Evolutionary conservation across 2,888 invertebrate species (phyloP).

Genomic region (Octonoba sinensis): DNA sequence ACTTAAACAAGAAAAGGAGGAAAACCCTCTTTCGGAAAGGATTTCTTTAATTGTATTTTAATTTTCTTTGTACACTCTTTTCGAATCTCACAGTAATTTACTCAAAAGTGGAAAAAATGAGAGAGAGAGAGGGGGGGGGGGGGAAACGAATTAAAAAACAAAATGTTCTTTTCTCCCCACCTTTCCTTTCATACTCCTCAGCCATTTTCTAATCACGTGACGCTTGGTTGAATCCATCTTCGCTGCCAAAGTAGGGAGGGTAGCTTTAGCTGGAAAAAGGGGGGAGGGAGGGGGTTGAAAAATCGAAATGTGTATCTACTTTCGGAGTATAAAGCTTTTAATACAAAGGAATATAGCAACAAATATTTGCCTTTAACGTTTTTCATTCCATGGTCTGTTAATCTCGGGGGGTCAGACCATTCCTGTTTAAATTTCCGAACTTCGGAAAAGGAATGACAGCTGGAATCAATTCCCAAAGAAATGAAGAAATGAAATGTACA

Average conservation of each 20-base stretch:
- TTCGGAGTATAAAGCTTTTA: slow-evolving; percentile 24
- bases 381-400: slow-evolving; percentile 9
- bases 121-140: background rate
- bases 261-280: background rate
- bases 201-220: slow-evolving; percentile 29
- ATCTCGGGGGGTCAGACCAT: background rate
- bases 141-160: background rate
- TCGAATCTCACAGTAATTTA: background rate
- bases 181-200: slow-evolving; percentile 9
- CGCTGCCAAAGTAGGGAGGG: background rate
- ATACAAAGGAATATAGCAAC: slow-evolving; percentile 19
- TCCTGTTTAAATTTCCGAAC: slow-evolving; percentile 2
- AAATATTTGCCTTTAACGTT: slow-evolving; percentile 26
- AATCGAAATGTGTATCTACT: slow-evolving; percentile 19
- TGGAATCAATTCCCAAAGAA: background rate
- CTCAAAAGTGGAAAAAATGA: background rate
- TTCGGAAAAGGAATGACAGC: background rate
- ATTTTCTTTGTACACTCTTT: background rate
- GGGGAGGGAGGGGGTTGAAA: slow-evolving; percentile 1
- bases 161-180: background rate
- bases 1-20: too few relatives aligned
- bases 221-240: slow-evolving; percentile 20
- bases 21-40: too few relatives aligned
- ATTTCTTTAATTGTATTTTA: too few relatives aligned
- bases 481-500: background rate